Evolutionary conservation across 2,797 vertebrate genomes (phyloP), one percentile per base, ranked within the genome.

Genomic region (Platalea minor): DNA sequence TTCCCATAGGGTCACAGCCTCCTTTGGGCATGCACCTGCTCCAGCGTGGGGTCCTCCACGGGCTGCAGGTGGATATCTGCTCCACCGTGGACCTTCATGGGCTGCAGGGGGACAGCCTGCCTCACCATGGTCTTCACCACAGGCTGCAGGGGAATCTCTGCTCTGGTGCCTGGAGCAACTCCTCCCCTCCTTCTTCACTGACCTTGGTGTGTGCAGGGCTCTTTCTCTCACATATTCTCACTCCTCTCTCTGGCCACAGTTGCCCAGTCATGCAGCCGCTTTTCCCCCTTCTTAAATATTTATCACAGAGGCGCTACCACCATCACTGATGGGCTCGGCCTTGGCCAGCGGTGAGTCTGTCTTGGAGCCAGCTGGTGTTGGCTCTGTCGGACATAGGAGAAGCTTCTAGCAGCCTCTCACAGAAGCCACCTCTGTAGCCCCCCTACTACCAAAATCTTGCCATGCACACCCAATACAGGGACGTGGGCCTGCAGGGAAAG

Each of bases 1-100:
- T 56, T n/a, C 54, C 21, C 21, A 16, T 4, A 4, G 33, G 33
- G 21, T 59, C 33, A 35, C n/a, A 59, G n/a, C n/a, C 21, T 35
- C 14, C 57, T 59, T 59, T 0, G 9, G n/a, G 56, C n/a, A 16
- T 59, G 21, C n/a, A 24, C 11, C 33, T 60, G 59, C 4, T 60
- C 35, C 1, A 0, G n/a, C 3, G 2, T 60, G 16, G 59, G 24
- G 17, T 60, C 59, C 25, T 60, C 24, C 35, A 8, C 1, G 4
- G 24, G 35, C 57, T 60, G 24, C 35, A 59, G 57, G 23, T 60
- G 10, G 57, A 60, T 25, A 35, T 37, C 35, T 60, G 57, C 57
- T 60, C 23, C 57, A 60, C 23, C 7, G 0, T 25, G 5, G 3
- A 37, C 24, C 11, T 37, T 11, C 35, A 37, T 37, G 59, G 59